phyloP scores from a whole-genome alignment of 2,113 vertebrate genomes.

The Thomomys bottae region DNA sequence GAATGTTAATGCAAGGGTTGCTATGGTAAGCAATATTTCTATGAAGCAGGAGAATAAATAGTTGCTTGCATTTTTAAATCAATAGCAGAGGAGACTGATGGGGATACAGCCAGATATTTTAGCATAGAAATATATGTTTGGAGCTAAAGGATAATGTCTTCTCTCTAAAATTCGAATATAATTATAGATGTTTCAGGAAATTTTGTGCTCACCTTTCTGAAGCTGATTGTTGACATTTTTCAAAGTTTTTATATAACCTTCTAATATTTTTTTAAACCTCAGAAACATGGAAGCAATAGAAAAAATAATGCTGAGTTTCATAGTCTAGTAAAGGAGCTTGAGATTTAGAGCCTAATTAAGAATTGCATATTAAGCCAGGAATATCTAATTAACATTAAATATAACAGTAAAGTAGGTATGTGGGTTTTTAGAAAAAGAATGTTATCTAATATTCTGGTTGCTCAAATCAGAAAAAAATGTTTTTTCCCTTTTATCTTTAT shows the following conservation, averaged over 20 bases:
- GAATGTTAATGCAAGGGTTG: conserved; percentile 69
- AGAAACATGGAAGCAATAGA: conserved; percentile 17
- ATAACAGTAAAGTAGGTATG: conserved; percentile 23
- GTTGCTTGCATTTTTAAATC: conserved; percentile 69
- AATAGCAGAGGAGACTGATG: conserved; percentile 52
- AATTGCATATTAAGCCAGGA: conserved; percentile 49
- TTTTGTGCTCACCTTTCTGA: conserved; percentile 56
- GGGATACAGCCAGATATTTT: conserved; percentile 56
- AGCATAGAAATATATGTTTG: conserved; percentile 65
- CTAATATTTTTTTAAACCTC: conserved; percentile 37
- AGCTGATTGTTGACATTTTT: conserved; percentile 49
- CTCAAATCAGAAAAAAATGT: no score
- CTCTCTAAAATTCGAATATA: conserved; percentile 66
- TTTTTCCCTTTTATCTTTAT: no score
- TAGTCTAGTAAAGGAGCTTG: neutral
- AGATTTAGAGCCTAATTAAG: conserved; percentile 67
- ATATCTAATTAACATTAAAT: conserved; percentile 68
- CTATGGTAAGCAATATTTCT: conserved; percentile 79
- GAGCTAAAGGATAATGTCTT: conserved; percentile 52
- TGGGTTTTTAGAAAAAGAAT: neutral
- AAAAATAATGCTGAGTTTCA: conserved; percentile 22
- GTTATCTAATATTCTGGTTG: neutral
- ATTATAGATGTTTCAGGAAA: conserved; percentile 66
- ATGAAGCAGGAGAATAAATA: conserved; percentile 68
- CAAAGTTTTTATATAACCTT: conserved; percentile 53